Base-by-base conservation (phyloP, 2,797 vertebrate genomes). In the Mionectes olivaceus region DNA sequence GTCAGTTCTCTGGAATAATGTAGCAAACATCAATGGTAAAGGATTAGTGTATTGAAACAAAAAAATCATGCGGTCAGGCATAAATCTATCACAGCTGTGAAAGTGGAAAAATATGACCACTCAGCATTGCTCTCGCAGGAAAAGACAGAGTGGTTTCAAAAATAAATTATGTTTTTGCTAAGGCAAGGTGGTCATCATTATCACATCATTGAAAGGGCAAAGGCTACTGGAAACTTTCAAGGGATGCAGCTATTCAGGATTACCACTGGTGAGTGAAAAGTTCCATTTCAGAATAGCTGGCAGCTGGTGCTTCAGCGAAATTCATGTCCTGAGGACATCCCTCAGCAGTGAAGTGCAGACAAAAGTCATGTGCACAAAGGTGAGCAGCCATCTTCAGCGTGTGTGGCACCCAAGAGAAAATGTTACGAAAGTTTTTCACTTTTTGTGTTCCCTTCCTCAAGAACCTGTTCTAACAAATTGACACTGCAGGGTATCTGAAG, bases 81-180 rank as follows among this genome's bases (percentile, higher is more conserved):
- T 82, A 86, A 94, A 83, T 79, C 41, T 96, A 63, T 37, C 0
- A 0, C 82, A 89, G 59, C 60, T 89, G 83, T 63, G 84, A 90
- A 83, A 43, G n/a, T 37, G 56, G 73, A 92, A 94, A 93, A 94
- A 80, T 8, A n/a, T 60, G 41, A 59, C 52, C 41, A 90, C 83
- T 89, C 87, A 93, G 59, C 67, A 60, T 30, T 60, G 70, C 56
- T 61, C 16, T 90, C 74, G 47, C 77, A 82, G 56, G 89, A 93
- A 90, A 95, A 92, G 24, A 83, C 37, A 39, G 1, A 24, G 33
- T 68, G 35, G 24, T 49, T 90, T 94, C 19, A 67, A 70, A 94
- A 84, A 74, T 23, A 46, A 92, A 44, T 55, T 0, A 0, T 19
- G 9, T 15, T 88, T 83, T 86, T 49, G 39, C 73, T 86, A 56